phyloP scores from a whole-genome alignment of 2,888 invertebrate genomes.

The Agrypnus murinus region DNA sequence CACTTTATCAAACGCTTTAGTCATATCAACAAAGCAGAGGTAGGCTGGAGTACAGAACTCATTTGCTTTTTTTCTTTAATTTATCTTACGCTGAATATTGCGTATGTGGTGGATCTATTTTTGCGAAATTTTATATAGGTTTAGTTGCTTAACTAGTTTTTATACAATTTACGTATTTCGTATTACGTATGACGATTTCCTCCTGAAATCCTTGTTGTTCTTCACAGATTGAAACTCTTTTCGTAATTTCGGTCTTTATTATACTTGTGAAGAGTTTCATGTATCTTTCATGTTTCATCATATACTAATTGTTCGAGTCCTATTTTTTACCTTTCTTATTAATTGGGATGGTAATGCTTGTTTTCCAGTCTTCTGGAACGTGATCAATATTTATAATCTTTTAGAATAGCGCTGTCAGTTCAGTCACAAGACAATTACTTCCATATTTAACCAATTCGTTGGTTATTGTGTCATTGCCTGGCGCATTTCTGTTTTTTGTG shows the following conservation, averaged over 20 bases:
- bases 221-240: slow-evolving; percentile 10
- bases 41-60: too few relatives aligned
- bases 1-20: too few relatives aligned
- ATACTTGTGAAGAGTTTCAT: slow-evolving; percentile 20
- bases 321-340: slow-evolving; percentile 11
- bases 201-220: slow-evolving; percentile 30
- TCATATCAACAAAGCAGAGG: too few relatives aligned
- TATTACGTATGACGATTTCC: too few relatives aligned
- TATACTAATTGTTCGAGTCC: slow-evolving; percentile 5
- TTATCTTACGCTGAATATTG: too few relatives aligned
- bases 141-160: too few relatives aligned
- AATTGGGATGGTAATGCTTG: slow-evolving; percentile 17
- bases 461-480: slow-evolving; percentile 11
- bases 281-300: slow-evolving; percentile 6
- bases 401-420: neutral
- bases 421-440: neutral
- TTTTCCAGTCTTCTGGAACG: slow-evolving; percentile 14
- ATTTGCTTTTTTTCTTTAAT: too few relatives aligned
- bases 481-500: slow-evolving; percentile 15
- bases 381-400: slow-evolving; percentile 15
- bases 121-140: too few relatives aligned
- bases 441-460: slow-evolving; percentile 10
- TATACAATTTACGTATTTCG: too few relatives aligned
- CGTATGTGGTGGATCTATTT: too few relatives aligned
- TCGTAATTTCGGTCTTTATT: slow-evolving; percentile 11